Evolutionary conservation across 2,113 vertebrate genomes (phyloP), one percentile per base, ranked within the genome.

Genomic region (Strigops habroptila): DNA sequence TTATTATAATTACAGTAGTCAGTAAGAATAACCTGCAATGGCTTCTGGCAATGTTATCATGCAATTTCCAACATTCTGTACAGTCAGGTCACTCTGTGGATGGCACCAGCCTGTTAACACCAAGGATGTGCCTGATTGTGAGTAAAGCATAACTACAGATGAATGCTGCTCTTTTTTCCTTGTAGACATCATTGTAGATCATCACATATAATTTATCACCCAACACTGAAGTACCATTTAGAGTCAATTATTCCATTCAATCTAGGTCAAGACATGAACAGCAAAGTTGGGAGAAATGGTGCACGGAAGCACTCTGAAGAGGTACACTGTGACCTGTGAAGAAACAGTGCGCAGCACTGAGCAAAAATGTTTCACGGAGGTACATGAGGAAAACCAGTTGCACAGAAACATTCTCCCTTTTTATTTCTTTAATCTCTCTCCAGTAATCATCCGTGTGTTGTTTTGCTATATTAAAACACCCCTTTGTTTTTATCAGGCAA

Each of bases 241-340:
- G 69, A 95, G 89, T 93, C 95, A 97, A 97, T 95, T 89, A 82
- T 60, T 64, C 63, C 41, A 60, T 86, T 77, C 59, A 63, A 33
- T 59, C 77, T 75, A 70, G 57, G 81, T 67, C 73, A 80, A 82
- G 71, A 80, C 31, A 86, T 1, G 10, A 86, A 67, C 41, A 13
- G n/a, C n/a, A 33, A 91, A 86, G 51, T 49, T 83, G 73, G 52
- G 57, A 82, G 44, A 74, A 78, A 88, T 24, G n/a, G 63, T 55
- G 67, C n/a, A 22, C 39, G 39, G 48, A 52, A 76, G n/a, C 30
- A 57, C n/a, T 86, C 63, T 62, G 25, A 76, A 79, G 46, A 93
- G 41, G 33, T 51, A 33, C 39, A 35, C 33, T 1, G 1, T 37
- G 69, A 94, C 60, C 82, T 84, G 59, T 6, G 46, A 92, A 90